Base-by-base conservation (phyloP, 1,140 invertebrate genomes). In the Eurytemora carolleeae region DNA sequence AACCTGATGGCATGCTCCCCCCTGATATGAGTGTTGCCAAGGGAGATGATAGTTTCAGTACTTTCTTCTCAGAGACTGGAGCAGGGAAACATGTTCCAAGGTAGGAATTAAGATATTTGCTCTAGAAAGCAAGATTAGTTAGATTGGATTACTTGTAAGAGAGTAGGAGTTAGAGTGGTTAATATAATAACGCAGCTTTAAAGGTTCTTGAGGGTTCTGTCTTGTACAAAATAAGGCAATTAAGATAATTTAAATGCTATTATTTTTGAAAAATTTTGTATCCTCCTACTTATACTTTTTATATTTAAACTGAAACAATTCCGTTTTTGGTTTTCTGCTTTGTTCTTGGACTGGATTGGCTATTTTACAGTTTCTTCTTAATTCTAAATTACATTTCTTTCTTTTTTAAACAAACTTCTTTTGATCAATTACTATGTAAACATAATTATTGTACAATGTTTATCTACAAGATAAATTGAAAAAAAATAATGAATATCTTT, bases 21-120 rank as follows among this genome's bases (percentile, higher is more conserved):
- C 63, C 62, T 2, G 66, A 67, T 55, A 64, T 64, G 57, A 57
- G 61, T 2, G 64, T 55, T 15, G 69, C 69, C 60, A n/a, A n/a
- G n/a, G 63, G 63, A 1, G 74, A 75, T 63, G 75, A 76, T 62
- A 71, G 70, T n/a, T 76, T 75, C 68, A 71, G 68, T 55, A 77
- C 77, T 2, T 79, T 79, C 69, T 79, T 79, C 68, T 74, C 73
- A 57, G 77, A 79, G 64, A 79, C 78, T 2, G 70, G 70, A 17
- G 70, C 70, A 63, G 74, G 75, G 61, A 74, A 74, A 66, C 74
- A 77, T 67, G 71, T 77, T 3, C 76, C 76, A n/a, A 1, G 59
- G 31, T 44, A 44, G n/a, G n/a, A 44, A 12, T 44, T 12, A 44
- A 44, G 31, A 12, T 44, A n/a, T 44, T 44, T 44, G n/a, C n/a